Base-by-base conservation (phyloP, 2,888 invertebrate species). In the Laothoe populi region DNA sequence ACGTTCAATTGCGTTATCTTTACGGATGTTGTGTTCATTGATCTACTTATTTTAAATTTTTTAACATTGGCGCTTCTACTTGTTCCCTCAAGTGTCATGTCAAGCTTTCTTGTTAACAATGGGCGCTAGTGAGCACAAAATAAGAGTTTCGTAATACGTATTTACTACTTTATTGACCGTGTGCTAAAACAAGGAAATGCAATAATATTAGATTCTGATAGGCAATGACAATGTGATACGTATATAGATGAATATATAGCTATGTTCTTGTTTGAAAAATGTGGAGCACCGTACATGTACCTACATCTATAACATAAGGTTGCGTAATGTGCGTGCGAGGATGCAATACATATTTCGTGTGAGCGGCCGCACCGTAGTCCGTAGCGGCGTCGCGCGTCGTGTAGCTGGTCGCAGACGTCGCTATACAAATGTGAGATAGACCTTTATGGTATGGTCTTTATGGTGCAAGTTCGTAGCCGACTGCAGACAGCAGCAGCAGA, bases 1-100 rank as follows among this genome's bases (percentile, higher is more conserved):
- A 53, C 19, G 19, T n/a, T 53, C 35, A 53, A 21, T 19, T 53
- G 53, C 31, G 31, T 31, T 53, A 53, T 31, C 53, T 19, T 10
- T 60, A 49, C 48, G 42, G 53, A 45, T 57, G 19, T 53, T 53
- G 53, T 53, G 31, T 53, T 53, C 53, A 53, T 35, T 35, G 19
- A 35, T 53, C 35, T 48, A 31, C 16, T 2, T 16, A 35, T 35
- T 4, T 53, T 11, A 16, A 44, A 19, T 35, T 16, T 35, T 16
- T 19, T 53, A 31, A 53, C 35, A 11, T 35, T 4, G 53, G 19
- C 1, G 4, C 35, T 19, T 10, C 4, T 2, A 24, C 13, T 1
- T 24, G 24, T 46, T 4, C 26, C n/a, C 19, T 53, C 13, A 35
- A 10, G 1, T 35, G 19, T 7, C 35, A 13, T 38, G 13, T 38